A percentile compares a stretch with the other conserved stretches of the same genome.
phyloP scores from a whole-genome alignment of 2,113 vertebrate species.

The Telmatochromis brichardi region DNA sequence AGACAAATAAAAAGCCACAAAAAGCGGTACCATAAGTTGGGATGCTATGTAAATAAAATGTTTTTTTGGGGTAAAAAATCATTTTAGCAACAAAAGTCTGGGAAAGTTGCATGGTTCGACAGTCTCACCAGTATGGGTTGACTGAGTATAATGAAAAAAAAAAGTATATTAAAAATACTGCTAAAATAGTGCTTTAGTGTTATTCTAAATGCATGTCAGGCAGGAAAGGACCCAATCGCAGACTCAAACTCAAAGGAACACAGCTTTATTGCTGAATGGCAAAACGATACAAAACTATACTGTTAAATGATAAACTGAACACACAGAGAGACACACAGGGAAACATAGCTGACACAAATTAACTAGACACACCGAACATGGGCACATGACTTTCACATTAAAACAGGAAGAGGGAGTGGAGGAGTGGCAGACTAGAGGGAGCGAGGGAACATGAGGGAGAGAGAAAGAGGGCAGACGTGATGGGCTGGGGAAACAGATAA shows the following conservation, averaged over 20 bases:
- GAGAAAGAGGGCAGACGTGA: background rate
- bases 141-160: background rate
- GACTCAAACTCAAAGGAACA: background rate
- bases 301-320: background rate
- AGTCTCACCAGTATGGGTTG: background rate
- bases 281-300: background rate
- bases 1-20: background rate
- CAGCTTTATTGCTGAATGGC: background rate
- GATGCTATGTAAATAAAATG: background rate
- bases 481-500: background rate
- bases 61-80: rapidly evolving
- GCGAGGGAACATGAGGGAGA: background rate
- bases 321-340: background rate
- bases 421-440: background rate
- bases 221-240: background rate
- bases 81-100: background rate
- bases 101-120: rapidly evolving
- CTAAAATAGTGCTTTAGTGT: background rate
- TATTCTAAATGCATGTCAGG: background rate
- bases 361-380: background rate
- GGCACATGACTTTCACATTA: background rate
- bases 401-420: rapidly evolving
- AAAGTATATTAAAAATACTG: background rate
- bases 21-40: rapidly evolving
- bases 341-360: background rate